Conservation (phyloP, 2,888 invertebrate genomes). For the Drosophila birchii region DNA sequence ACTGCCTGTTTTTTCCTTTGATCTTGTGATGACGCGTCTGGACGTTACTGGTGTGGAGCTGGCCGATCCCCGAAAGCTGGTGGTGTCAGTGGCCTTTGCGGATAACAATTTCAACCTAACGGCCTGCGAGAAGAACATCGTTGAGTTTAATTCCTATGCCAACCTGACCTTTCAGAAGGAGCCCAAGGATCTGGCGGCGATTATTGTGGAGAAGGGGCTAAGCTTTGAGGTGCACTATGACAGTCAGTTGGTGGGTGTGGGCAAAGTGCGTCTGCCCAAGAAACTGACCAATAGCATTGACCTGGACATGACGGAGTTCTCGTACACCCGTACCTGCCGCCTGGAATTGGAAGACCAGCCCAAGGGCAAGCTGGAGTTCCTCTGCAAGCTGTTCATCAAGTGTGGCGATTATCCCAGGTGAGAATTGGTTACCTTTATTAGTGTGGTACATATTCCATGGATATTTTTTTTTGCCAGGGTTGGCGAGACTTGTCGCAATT, state of each 20-base stretch:
- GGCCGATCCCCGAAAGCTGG: slow-evolving; percentile 19
- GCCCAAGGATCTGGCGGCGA: slow-evolving; percentile 1
- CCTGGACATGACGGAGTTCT: slow-evolving; percentile 23
- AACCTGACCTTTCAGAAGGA: slow-evolving; percentile 16
- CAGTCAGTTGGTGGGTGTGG: background rate
- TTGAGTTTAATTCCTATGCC: slow-evolving; percentile 19
- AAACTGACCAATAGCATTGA: background rate
- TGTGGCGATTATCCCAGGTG: slow-evolving; percentile 33
- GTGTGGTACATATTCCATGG: no score
- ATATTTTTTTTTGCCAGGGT: background rate
- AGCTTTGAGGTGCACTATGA: slow-evolving; percentile 23
- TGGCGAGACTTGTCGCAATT: slow-evolving; percentile 18
- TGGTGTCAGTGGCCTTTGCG: slow-evolving; percentile 11
- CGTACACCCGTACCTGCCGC: slow-evolving; percentile 18
- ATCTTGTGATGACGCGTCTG: slow-evolving; percentile 18
- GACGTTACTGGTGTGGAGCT: slow-evolving; percentile 1
- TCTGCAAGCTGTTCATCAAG: slow-evolving; percentile 29
- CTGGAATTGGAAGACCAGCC: background rate
- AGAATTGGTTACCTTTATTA: background rate
- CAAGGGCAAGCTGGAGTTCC: slow-evolving; percentile 16
- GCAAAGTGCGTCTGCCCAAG: background rate
- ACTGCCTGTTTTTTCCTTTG: slow-evolving; percentile 24
- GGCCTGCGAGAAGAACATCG: slow-evolving; percentile 8
- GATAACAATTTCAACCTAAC: slow-evolving; percentile 6
- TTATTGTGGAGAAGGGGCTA: slow-evolving; percentile 4